A percentile compares a stretch with the other conserved stretches of the same genome.
Evolutionary conservation across 2,888 invertebrate species (phyloP).

Genomic region (Mechanitis messenoides): DNA sequence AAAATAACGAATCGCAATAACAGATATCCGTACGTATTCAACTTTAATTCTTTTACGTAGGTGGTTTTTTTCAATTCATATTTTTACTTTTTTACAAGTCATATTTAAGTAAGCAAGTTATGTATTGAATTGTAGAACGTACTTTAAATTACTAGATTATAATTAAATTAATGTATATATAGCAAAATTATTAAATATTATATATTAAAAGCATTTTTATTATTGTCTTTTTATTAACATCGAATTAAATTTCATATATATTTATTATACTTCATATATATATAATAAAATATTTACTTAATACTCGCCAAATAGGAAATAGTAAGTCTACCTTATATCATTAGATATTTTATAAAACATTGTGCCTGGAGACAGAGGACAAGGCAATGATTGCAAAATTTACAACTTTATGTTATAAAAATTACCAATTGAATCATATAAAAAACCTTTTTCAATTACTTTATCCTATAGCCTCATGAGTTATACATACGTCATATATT

Average conservation of each 20-base stretch:
- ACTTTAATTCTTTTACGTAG: too few relatives aligned
- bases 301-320: slow-evolving; percentile 2
- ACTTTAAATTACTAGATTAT: too few relatives aligned
- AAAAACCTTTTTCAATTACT: neutral
- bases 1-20: too few relatives aligned
- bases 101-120: too few relatives aligned
- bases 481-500: slow-evolving; percentile 11
- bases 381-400: neutral
- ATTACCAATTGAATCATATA: neutral
- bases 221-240: neutral
- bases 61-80: too few relatives aligned
- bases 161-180: too few relatives aligned
- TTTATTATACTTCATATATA: neutral
- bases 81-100: too few relatives aligned
- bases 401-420: neutral
- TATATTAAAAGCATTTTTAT: slow-evolving; percentile 1
- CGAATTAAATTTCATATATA: neutral
- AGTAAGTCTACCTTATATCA: slow-evolving; percentile 3
- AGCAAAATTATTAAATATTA: too few relatives aligned
- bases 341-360: neutral
- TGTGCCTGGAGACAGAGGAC: neutral
- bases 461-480: neutral
- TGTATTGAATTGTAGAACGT: too few relatives aligned
- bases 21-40: too few relatives aligned
- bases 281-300: neutral